These are phyloP conservation scores for Trichopoda pennipes DNA, from an alignment of 2,888 invertebrate species.

Conservation along the genomic window DNA sequence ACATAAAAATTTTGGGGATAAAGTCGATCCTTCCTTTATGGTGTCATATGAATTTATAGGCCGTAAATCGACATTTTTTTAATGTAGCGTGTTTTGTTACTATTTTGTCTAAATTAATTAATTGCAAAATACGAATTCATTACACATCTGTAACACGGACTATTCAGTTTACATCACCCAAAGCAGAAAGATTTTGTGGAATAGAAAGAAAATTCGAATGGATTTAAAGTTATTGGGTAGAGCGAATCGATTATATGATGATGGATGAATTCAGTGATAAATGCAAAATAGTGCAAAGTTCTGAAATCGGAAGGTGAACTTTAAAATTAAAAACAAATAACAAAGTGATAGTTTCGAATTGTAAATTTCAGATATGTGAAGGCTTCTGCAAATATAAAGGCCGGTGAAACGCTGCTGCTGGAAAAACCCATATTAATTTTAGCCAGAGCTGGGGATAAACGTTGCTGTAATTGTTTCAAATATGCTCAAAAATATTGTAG, in stretches of 20 bases:
- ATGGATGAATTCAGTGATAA: conserved; percentile 75
- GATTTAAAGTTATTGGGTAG: background rate
- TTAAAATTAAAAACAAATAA: background rate
- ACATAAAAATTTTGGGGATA: no score
- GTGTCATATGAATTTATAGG: no score
- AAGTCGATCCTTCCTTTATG: no score
- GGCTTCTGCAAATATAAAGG: conserved; percentile 82
- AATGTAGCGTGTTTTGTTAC: background rate
- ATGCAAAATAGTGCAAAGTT: conserved; percentile 74
- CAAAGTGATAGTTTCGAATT: background rate
- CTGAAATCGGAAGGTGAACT: conserved; percentile 75
- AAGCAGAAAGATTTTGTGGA: background rate
- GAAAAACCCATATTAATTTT: conserved; percentile 83
- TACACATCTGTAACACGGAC: conserved; percentile 37
- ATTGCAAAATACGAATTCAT: conserved; percentile 48
- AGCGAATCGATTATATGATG: conserved; percentile 26
- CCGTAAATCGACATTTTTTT: background rate
- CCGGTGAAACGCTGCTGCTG: conserved; percentile 83
- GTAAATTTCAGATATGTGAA: conserved; percentile 81
- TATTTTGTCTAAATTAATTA: conserved; percentile 34
- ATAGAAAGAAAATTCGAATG: background rate
- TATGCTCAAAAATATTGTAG: conserved; percentile 75
- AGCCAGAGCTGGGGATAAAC: conserved; percentile 77
- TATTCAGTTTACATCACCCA: conserved; percentile 47
- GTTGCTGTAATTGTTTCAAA: conserved; percentile 83